These are phyloP conservation scores for Callimorpha dominula DNA, from an alignment of 2,888 invertebrate genomes.

Conservation along the genomic window DNA sequence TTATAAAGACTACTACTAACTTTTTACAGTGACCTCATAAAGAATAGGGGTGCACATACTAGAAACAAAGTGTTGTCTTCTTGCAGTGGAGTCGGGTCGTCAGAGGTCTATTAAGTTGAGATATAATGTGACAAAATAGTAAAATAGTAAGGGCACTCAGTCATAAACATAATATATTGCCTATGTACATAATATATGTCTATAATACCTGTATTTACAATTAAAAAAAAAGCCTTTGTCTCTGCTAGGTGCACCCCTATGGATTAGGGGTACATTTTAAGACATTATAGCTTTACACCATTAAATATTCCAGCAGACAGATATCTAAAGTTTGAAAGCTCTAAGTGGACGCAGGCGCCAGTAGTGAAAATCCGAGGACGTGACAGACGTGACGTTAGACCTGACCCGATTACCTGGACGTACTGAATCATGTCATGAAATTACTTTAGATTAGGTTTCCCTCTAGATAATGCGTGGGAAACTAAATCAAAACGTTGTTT, in stretches of 20 bases:
- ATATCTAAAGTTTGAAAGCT: conserved; percentile 48
- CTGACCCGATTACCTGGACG: conserved; percentile 9
- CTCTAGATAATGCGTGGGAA: conserved; percentile 10
- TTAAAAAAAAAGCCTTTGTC: background rate
- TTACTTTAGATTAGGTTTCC: conserved; percentile 8
- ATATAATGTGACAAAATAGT: background rate
- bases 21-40: background rate
- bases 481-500: background rate
- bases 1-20: too few relatives aligned
- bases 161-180: background rate
- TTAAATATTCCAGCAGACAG: conserved; percentile 2
- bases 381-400: conserved; percentile 20
- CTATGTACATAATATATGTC: too few relatives aligned
- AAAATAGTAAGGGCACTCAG: background rate
- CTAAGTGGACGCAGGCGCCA: conserved; percentile 13
- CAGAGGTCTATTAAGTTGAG: background rate
- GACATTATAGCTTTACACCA: background rate
- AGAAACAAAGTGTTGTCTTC: background rate
- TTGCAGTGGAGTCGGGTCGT: background rate
- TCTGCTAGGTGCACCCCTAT: too few relatives aligned
- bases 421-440: conserved; percentile 6
- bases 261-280: too few relatives aligned
- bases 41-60: background rate
- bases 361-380: conserved; percentile 29
- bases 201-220: too few relatives aligned